Percentiles rank a stretch among this genome's conserved stretches.
These are phyloP conservation scores for Coreoperca whiteheadi DNA, from an alignment of 2,113 vertebrate genomes.

Conservation along the genomic window DNA sequence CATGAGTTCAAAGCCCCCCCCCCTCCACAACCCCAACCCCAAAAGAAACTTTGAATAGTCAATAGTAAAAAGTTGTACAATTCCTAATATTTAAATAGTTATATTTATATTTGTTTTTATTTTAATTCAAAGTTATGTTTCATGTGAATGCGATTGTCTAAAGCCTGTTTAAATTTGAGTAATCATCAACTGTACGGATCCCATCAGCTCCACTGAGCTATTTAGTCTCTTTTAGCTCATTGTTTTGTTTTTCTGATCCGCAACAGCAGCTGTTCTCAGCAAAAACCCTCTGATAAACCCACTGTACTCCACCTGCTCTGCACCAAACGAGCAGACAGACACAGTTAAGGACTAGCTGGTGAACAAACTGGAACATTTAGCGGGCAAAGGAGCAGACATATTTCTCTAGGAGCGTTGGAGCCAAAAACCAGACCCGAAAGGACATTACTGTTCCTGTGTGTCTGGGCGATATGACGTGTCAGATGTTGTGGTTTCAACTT, in stretches of 20 bases:
- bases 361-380: not conserved
- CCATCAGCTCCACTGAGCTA: not conserved
- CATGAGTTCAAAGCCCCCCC: not conserved
- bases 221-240: not conserved
- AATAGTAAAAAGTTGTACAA: not conserved
- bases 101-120: no score
- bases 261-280: not conserved
- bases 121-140: not conserved
- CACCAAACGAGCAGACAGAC: not conserved
- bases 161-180: not conserved
- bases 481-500: not conserved
- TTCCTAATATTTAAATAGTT: not conserved
- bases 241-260: not conserved
- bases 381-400: not conserved
- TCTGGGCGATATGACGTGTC: not conserved
- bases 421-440: not conserved
- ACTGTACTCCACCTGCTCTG: not conserved
- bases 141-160: not conserved
- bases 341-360: not conserved
- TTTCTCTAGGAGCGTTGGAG: not conserved
- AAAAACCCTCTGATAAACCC: not conserved
- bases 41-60: not conserved
- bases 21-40: not conserved
- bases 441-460: not conserved
- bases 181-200: not conserved